Percentiles rank a stretch among this genome's conserved stretches.
phyloP scores from a whole-genome alignment of 92 coral and sea anemone species.

The Parazoanthus atlanticus region DNA sequence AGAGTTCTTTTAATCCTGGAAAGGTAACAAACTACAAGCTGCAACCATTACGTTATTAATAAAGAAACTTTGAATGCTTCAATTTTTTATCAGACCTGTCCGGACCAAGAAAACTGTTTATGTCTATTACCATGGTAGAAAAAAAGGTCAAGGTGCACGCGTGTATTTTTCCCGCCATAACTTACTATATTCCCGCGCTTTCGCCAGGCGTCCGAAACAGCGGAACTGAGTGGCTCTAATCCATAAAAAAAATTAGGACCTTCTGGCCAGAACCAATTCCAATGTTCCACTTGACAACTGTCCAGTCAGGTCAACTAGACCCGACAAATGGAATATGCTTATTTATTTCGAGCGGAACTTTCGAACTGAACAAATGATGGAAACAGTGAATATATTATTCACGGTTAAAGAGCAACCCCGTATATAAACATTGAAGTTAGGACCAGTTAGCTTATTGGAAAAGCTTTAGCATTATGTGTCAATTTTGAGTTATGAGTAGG shows the following conservation, averaged over 20 bases:
- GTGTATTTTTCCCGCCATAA: background rate
- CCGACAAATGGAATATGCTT: no score
- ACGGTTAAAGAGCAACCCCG: no score
- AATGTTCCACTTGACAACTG: no score
- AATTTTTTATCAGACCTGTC: background rate
- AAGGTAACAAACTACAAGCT: background rate
- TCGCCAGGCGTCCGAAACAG: background rate
- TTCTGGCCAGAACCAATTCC: background rate
- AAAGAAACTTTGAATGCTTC: background rate
- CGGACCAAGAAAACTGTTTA: background rate
- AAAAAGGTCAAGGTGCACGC: no score
- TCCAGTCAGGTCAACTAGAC: background rate
- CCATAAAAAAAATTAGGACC: no score
- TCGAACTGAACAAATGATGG: no score
- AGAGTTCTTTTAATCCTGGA: background rate
- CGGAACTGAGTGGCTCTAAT: background rate
- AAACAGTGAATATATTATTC: no score
- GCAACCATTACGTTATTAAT: no score
- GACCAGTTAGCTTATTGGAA: background rate
- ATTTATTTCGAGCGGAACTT: no score
- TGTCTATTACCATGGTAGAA: no score
- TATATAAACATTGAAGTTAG: no score
- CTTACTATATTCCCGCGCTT: background rate
- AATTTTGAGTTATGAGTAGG: background rate
- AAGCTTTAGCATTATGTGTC: background rate